Percentiles rank a stretch among this genome's conserved stretches.
Evolutionary conservation across 2,113 vertebrate species (phyloP).

Genomic region (Vimba vimba): DNA sequence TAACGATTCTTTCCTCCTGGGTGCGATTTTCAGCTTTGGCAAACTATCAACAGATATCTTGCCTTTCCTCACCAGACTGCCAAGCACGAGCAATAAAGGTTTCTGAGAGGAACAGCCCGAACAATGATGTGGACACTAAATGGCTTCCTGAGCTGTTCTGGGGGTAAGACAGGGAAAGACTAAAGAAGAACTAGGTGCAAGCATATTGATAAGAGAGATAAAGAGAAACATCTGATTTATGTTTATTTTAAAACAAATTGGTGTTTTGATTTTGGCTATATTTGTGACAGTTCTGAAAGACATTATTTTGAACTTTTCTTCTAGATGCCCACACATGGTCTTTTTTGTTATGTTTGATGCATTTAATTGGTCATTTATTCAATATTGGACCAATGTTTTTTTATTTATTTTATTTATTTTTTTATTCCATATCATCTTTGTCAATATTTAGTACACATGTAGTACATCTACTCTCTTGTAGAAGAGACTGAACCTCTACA

Average conservation of each 20-base stretch:
- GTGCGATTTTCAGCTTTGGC: constrained; percentile 63
- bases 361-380: too few species aligned
- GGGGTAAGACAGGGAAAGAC: constrained; percentile 49
- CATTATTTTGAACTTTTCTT: too few species aligned
- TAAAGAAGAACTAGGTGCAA: constrained; percentile 20
- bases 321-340: too few species aligned
- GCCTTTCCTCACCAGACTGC: constrained; percentile 63
- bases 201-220: constrained; percentile 35
- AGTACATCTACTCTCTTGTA: too few species aligned
- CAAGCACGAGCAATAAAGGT: constrained; percentile 67
- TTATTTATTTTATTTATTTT: too few species aligned
- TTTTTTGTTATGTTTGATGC: too few species aligned
- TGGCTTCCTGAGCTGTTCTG: constrained; percentile 69
- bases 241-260: constrained; percentile 1
- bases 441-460: too few species aligned
- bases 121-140: constrained; percentile 69
- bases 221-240: constrained; percentile 65
- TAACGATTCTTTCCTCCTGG: constrained; percentile 64
- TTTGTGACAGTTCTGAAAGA: not conserved
- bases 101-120: constrained; percentile 69
- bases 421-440: too few species aligned
- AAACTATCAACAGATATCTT: constrained; percentile 71
- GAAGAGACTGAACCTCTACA: too few species aligned
- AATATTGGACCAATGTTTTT: too few species aligned
- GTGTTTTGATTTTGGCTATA: not conserved